Percentiles rank a stretch among this genome's conserved stretches.
Conservation (phyloP, 2,797 vertebrate genomes). For the Liasis olivaceus region DNA sequence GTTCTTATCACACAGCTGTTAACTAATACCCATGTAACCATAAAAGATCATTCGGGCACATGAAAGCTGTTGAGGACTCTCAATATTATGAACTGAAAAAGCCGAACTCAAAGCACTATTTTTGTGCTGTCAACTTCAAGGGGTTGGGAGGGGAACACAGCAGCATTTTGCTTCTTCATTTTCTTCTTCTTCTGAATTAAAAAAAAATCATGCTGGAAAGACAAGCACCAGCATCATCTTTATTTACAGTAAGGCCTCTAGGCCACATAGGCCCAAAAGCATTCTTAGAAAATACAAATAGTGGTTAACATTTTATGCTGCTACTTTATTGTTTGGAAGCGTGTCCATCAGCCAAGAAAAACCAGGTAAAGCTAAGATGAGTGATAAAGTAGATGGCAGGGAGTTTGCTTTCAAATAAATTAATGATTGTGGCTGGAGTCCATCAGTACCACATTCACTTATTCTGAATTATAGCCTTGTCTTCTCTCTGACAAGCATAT, state of each 20-base stretch:
- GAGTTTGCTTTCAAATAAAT: not conserved
- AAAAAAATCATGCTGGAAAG: not conserved
- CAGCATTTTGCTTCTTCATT: not conserved
- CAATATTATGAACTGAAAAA: constrained; percentile 30
- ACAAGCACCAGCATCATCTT: not conserved
- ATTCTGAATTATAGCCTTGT: not conserved
- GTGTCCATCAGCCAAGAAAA: not conserved
- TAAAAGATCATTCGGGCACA: constrained; percentile 54
- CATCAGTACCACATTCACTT: not conserved
- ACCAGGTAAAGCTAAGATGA: not conserved
- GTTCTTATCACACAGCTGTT: not conserved
- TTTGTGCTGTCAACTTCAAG: constrained; percentile 3
- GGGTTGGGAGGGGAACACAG: not conserved
- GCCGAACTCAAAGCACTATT: constrained; percentile 42
- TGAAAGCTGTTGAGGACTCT: constrained; percentile 50
- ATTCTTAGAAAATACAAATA: not conserved
- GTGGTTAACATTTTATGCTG: not conserved
- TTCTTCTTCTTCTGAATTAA: not conserved
- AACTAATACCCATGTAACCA: not conserved
- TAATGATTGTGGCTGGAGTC: not conserved
- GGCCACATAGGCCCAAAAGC: not conserved
- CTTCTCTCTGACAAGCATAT: not conserved
- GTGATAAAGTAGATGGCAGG: not conserved
- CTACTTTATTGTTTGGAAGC: not conserved
- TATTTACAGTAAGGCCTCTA: not conserved